Percentiles rank a stretch among this genome's conserved stretches.
Conservation (phyloP, 2,888 invertebrate genomes). For the Carpatolechia fugitivella region DNA sequence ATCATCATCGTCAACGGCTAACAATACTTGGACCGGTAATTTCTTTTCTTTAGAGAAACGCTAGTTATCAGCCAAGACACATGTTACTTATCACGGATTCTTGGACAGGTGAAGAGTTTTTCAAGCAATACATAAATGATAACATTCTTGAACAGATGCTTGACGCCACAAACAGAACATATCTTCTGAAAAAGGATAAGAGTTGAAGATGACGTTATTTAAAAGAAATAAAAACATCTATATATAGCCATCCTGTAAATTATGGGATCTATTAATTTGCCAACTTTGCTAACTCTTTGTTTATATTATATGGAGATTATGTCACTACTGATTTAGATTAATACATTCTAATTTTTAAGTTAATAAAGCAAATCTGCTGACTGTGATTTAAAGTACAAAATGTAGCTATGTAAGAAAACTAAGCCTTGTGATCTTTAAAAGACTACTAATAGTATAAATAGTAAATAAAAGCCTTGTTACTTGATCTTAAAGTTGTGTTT, state of each 20-base stretch:
- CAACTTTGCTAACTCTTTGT: neutral
- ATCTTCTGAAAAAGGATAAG: slow-evolving; percentile 5
- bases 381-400: neutral
- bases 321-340: no score
- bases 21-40: slow-evolving; percentile 4
- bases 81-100: neutral
- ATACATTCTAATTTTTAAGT: no score
- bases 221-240: neutral
- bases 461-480: neutral
- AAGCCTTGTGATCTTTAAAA: no score
- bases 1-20: neutral
- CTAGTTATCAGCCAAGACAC: slow-evolving; percentile 11
- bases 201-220: slow-evolving; percentile 1
- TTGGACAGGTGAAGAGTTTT: slow-evolving; percentile 13
- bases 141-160: neutral
- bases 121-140: slow-evolving; percentile 9
- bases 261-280: neutral
- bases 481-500: slow-evolving; percentile 6
- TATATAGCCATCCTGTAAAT: neutral
- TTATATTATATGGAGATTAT: no score
- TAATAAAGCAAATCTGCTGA: neutral
- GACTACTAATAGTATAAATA: neutral
- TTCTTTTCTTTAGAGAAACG: slow-evolving; percentile 11
- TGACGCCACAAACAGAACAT: neutral
- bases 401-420: neutral